A percentile compares a stretch with the other conserved stretches of the same genome.
phyloP scores from a whole-genome alignment of 2,888 invertebrate species.

The Rotaria socialis region DNA sequence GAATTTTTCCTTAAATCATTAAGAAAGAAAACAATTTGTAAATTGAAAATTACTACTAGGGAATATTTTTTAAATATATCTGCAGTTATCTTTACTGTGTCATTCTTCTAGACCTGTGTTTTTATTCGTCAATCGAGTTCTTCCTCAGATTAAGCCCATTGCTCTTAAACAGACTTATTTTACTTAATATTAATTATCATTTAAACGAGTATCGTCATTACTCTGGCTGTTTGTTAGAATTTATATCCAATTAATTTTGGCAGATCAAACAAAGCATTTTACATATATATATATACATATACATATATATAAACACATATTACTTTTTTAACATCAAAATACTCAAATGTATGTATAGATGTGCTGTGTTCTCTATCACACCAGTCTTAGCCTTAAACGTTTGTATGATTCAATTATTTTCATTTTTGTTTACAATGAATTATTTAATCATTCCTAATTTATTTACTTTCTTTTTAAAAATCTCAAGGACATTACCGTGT shows the following conservation, averaged over 20 bases:
- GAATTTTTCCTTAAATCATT: background rate
- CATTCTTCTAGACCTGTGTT: constrained; percentile 2
- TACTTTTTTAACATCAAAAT: background rate
- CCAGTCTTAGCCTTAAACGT: background rate
- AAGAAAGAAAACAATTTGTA: too few species aligned
- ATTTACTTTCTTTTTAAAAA: background rate
- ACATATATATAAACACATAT: too few species aligned
- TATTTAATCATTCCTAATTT: background rate
- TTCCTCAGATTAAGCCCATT: background rate
- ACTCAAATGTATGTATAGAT: constrained; percentile 26
- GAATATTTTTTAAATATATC: background rate
- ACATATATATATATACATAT: background rate
- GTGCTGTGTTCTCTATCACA: background rate
- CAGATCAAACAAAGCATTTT: background rate
- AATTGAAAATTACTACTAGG: background rate
- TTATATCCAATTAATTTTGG: constrained; percentile 6
- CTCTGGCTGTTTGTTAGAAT: constrained; percentile 26
- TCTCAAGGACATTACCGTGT: constrained; percentile 37
- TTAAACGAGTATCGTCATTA: background rate
- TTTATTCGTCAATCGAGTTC: constrained; percentile 15
- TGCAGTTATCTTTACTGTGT: background rate
- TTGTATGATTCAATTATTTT: background rate
- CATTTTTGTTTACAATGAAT: background rate
- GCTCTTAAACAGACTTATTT: constrained; percentile 16
- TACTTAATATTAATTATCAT: background rate